Evolutionary conservation across 2,888 invertebrate genomes (phyloP), one percentile per base, ranked within the genome.

Genomic region (Willowsia nigromaculata): DNA sequence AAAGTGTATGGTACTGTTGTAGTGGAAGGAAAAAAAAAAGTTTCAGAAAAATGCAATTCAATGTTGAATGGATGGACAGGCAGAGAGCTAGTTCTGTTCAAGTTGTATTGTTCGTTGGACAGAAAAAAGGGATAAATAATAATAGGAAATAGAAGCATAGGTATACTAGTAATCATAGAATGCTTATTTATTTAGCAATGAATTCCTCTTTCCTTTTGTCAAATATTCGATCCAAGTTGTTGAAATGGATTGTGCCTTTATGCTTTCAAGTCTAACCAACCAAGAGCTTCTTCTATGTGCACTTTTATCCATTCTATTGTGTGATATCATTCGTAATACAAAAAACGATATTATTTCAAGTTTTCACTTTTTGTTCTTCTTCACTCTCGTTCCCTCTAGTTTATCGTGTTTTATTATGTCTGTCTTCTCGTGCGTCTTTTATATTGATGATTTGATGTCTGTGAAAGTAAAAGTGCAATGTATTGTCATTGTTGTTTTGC

Each of bases 31-130:
- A 13, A 9, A 71, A 65, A 22, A 40, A 22, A 68, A 40, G 11
- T 68, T 68, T 71, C 15, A 0, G 43, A 25, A 5, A 71, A 71
- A 43, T 71, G 43, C 43, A 71, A 43, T 71, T 71, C 25, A 25
- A 71, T 43, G 22, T n/a, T 47, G 53, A n/a, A 30, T 74, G 43
- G 33, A 18, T 53, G 13, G 53, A 33, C 9, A 30, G 33, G n/a
- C 13, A 53, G 53, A 18, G 13, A 71, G 43, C 40, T 25, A 68
- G 68, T 37, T 9, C 30, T 22, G 30, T 30, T 62, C 59, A 33
- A 47, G 30, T 71, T 71, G 11, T 71, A 43, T 71, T 71, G 40
- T 71, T 71, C 30, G 71, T 37, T 71, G 43, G 59, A 62, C 30
- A 5, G 59, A 71, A 43, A 5, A 18, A 40, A 13, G 25, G 43